Base-by-base conservation (phyloP, 1,140 invertebrate species). In the Megalonaias nervosa region DNA sequence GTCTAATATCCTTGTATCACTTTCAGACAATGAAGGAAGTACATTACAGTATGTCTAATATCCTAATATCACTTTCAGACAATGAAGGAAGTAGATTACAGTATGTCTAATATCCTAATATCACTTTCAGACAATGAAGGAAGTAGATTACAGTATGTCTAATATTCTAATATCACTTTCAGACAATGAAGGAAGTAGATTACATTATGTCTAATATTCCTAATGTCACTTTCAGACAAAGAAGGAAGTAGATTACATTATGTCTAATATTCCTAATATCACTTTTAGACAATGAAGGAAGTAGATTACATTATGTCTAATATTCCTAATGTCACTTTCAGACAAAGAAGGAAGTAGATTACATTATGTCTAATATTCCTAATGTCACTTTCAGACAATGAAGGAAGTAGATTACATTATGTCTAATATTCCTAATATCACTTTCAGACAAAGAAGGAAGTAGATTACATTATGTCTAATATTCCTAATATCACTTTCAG, bases 381-480 rank as follows among this genome's bases (percentile, higher is more conserved):
- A 31, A 31, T 31, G 4, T 31, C 26, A 1, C 26, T 31, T 31
- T 31, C 26, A 31, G 26, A 31, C 26, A 31, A 31, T 1, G 26
- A 31, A 31, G 26, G 2, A 31, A 31, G 26, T 31, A 31, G 0
- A 31, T 31, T 31, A 31, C 1, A 31, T 31, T 31, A 31, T 31
- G 26, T 31, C 16, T 56, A 69, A 16, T 48, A 69, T n/a, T 38
- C 21, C 38, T 19, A 48, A 68, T 14, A 66, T 26, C 67, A 19
- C 65, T 80, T 81, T 3, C 81, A 90, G 88, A 78, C 74, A 15
- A 87, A 89, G 87, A 68, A 81, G 57, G 26, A 68, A 16, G 74
- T 89, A 17, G 87, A 89, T 71, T 73, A 74, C 14, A 64, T 87
- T 19, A 89, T 89, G 87, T 76, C 86, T 15, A 81, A 85, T 57